A percentile compares a stretch with the other conserved stretches of the same genome.
Conservation (phyloP, 2,888 invertebrate species). For the Drosophila phalerata region DNA sequence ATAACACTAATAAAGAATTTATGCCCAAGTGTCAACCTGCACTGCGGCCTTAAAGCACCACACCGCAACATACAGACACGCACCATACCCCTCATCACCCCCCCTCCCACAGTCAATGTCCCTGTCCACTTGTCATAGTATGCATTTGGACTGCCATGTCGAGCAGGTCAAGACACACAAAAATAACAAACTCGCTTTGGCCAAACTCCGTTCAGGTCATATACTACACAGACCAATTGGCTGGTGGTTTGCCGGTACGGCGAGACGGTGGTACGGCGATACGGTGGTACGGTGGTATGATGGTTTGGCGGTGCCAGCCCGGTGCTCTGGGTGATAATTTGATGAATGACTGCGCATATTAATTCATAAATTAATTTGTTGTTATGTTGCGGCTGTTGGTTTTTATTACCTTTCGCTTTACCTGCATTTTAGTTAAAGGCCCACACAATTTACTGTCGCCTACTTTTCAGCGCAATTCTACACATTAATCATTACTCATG, state of each 20-base stretch:
- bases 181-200: conserved; percentile 23
- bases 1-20: conserved; percentile 81
- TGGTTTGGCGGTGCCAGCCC: conserved; percentile 1
- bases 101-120: too few relatives aligned
- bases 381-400: conserved; percentile 48
- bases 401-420: conserved; percentile 33
- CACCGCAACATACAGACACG: conserved; percentile 9
- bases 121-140: not conserved
- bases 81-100: not conserved
- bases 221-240: conserved; percentile 12
- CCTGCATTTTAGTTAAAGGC: conserved; percentile 1
- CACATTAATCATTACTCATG: conserved; percentile 27
- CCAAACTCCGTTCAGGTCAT: conserved; percentile 17
- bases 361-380: conserved; percentile 78
- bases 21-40: conserved; percentile 78
- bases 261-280: too few relatives aligned
- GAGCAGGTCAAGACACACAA: conserved; percentile 71
- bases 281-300: too few relatives aligned
- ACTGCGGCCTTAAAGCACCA: conserved; percentile 61
- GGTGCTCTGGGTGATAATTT: conserved; percentile 65
- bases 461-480: conserved; percentile 32
- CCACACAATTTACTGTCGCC: conserved; percentile 54
- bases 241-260: not conserved
- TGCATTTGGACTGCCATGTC: conserved; percentile 8
- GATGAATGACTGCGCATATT: conserved; percentile 81